Evolutionary conservation across 2,113 vertebrate genomes (phyloP).

Genomic region (Corydoras sp.): DNA sequence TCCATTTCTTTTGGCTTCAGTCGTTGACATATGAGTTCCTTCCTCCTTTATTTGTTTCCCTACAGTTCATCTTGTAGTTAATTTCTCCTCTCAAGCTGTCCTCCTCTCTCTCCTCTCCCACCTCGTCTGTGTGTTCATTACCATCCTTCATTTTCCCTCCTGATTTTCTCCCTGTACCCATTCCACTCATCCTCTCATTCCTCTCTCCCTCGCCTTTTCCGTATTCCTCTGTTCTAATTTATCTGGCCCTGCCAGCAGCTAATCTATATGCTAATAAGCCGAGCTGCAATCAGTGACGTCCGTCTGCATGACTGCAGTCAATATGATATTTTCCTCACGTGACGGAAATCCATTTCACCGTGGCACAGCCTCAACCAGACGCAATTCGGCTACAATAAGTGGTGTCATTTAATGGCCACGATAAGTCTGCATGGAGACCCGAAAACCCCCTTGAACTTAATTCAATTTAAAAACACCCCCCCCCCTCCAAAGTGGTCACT

Average conservation of each 20-base stretch:
- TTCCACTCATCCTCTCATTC: conserved; percentile 18
- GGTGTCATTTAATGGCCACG: conserved; percentile 47
- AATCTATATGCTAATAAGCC: conserved; percentile 89
- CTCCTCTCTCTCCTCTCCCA: not conserved
- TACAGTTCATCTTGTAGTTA: not conserved
- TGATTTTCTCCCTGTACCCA: not conserved
- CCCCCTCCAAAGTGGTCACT: not conserved
- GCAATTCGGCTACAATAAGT: conserved; percentile 50
- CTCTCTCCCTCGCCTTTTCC: conserved; percentile 36
- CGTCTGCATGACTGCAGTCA: conserved; percentile 71
- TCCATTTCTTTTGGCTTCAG: not conserved
- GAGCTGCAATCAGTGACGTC: conserved; percentile 74
- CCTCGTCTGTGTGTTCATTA: not conserved
- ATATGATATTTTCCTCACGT: conserved; percentile 65
- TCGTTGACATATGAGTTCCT: not conserved
- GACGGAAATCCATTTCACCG: conserved; percentile 54
- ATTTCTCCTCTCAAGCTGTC: not conserved
- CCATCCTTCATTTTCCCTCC: not conserved
- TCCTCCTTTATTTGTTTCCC: not conserved
- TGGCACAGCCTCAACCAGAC: conserved; percentile 32
- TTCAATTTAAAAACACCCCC: conserved; percentile 18
- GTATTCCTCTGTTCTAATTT: conserved; percentile 38
- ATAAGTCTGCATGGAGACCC: conserved; percentile 20
- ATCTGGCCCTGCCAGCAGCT: conserved; percentile 61
- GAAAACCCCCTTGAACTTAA: conserved; percentile 11